phyloP scores from a whole-genome alignment of 1,140 invertebrate genomes.

The Bicyclus anynana region DNA sequence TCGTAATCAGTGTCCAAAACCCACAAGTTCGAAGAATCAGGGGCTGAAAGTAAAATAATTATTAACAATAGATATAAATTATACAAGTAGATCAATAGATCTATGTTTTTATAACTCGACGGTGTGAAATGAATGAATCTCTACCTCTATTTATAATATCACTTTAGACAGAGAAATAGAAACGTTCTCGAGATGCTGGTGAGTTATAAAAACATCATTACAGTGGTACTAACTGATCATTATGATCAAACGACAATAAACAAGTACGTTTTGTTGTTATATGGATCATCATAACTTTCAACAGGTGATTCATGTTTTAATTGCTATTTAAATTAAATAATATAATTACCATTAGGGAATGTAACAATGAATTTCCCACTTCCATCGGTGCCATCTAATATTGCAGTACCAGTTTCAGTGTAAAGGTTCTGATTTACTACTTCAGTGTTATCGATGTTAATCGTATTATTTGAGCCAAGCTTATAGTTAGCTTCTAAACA shows the following conservation, averaged over 20 bases:
- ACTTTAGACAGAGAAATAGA: too few relatives aligned
- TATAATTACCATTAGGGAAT: constrained; percentile 39
- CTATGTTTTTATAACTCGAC: too few relatives aligned
- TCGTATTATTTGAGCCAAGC: constrained; percentile 15
- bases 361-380: constrained; percentile 46
- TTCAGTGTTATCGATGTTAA: constrained; percentile 44
- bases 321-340: constrained; percentile 1
- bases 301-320: too few relatives aligned
- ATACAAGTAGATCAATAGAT: too few relatives aligned
- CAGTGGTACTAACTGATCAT: too few relatives aligned
- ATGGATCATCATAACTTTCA: too few relatives aligned
- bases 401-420: constrained; percentile 39
- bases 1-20: constrained; percentile 56
- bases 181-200: too few relatives aligned
- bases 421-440: constrained; percentile 40
- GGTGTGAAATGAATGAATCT: too few relatives aligned
- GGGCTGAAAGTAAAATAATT: constrained; percentile 9
- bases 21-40: constrained; percentile 60
- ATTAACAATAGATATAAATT: neutral
- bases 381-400: constrained; percentile 32
- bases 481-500: constrained; percentile 49
- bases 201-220: too few relatives aligned
- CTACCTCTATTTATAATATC: too few relatives aligned
- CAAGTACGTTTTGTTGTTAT: too few relatives aligned
- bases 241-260: too few relatives aligned